Evolutionary conservation across 2,113 vertebrate species (phyloP), one percentile per base, ranked within the genome.

Genomic region (Brachypteracias leptosomus): DNA sequence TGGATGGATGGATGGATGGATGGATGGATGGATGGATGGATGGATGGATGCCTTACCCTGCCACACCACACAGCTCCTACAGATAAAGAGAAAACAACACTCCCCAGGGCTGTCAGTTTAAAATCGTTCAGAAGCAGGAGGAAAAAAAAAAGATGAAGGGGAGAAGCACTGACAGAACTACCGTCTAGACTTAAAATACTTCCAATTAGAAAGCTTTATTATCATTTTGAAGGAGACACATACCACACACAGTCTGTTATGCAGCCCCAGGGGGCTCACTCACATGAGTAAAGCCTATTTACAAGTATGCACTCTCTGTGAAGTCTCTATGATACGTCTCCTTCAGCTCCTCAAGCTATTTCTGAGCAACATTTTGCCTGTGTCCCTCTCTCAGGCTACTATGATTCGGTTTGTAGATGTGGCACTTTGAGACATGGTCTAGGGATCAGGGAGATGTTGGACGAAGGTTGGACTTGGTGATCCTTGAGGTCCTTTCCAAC

Each of bases 161-260:
- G 63, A 94, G 93, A 75, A 80, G 42, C 70, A 91, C 51, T 91
- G 92, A 85, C 79, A 90, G 89, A 95, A 74, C 65, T 68, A 85
- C 62, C 3, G 58, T 77, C 96, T 95, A 75, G 85, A 87, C 77
- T 87, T 92, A 89, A 95, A 95, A 89, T 79, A 74, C 73, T 95
- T 59, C 90, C 92, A 96, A 92, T 96, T 94, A 95, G 93, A 87
- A 96, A 93, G 93, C 83, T 78, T 94, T 90, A 93, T 89, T 79
- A 85, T 55, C 70, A 49, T 92, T 93, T 79, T 52, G 95, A 95
- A 89, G 94, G 73, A 89, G 83, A 89, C 44, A 81, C 61, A 21
- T 15, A 77, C 82, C 82, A 90, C 54, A 73, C 92, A 61, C 59
- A 87, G 85, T 11, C 82, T 90, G 7, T 77, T 61, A 80, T 10